Evolutionary conservation across 2,797 vertebrate genomes (phyloP), one percentile per base, ranked within the genome.

Genomic region (Gallinago nigripennis): DNA sequence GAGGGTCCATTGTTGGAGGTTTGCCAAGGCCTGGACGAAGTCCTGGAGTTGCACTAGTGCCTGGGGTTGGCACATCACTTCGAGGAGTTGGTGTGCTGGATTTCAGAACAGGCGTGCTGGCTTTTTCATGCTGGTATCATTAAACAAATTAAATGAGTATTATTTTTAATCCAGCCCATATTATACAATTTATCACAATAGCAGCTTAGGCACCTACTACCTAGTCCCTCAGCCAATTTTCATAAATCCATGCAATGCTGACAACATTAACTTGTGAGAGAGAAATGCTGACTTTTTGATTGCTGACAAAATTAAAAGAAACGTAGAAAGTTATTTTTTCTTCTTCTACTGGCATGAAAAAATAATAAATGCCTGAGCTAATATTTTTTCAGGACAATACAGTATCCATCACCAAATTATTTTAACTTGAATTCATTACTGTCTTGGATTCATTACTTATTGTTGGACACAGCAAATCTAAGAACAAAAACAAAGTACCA

Each of bases 91-190:
- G 98, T 88, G 98, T 98, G 97, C 98, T 98, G 95, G 98, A 99
- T 98, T 99, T 99, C 72, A 99, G 97, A 94, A 99, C 98, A 81
- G 99, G 99, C 82, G 99, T 99, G 84, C 99, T 99, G 89, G 99
- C 98, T 97, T 99, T 99, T 97, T 99, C 99, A 97, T 99, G 98
- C 99, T 99, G 97, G 94, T 95, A 98, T 96, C 97, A 98, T 98
- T 98, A 98, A 98, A 98, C 97, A 98, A 98, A 98, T 98, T 98
- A 98, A 98, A 97, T 97, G 89, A 98, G 96, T 97, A 98, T 98
- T 98, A 97, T 97, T 98, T 98, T 98, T 98, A 98, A 98, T 98
- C 97, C 95, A 96, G 93, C 81, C 71, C 96, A 97, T 95, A 98
- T 98, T 98, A 98, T 92, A 97, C 96, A 97, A 97, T 98, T 98